These are phyloP conservation scores for Hipposideros larvatus DNA, from an alignment of 2,797 vertebrate genomes.

Conservation along the genomic window DNA sequence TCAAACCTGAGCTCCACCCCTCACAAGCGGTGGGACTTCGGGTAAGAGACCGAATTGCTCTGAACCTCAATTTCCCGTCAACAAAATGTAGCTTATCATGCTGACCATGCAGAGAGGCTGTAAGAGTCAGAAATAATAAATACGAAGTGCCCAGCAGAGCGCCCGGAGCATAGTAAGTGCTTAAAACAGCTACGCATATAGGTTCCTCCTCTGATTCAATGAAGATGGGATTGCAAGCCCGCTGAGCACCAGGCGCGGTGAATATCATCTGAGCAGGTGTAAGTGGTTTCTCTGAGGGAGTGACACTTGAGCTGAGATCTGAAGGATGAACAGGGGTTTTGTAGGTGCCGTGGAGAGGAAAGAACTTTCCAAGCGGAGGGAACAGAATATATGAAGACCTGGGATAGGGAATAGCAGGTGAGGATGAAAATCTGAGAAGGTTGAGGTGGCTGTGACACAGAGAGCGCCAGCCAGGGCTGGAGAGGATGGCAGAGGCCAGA, in stretches of 20 bases:
- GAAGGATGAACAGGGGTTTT: background rate
- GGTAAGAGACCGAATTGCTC: background rate
- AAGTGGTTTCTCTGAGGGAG: background rate
- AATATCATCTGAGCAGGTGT: background rate
- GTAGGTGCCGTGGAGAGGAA: background rate
- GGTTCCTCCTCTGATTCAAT: background rate
- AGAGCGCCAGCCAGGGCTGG: background rate
- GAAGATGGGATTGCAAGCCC: background rate
- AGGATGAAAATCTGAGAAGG: background rate
- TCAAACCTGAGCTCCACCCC: background rate
- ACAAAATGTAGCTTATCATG: background rate
- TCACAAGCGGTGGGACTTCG: background rate
- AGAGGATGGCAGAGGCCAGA: background rate
- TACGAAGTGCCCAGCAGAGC: background rate
- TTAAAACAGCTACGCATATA: background rate
- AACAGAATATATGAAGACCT: background rate
- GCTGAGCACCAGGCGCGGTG: background rate
- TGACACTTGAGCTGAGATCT: background rate
- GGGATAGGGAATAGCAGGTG: background rate
- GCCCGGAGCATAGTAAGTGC: background rate
- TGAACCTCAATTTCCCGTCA: background rate
- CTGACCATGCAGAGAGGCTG: background rate
- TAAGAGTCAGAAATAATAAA: background rate
- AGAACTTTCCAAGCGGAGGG: background rate
- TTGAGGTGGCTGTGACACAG: background rate